A percentile compares a stretch with the other conserved stretches of the same genome.
phyloP scores from a whole-genome alignment of 2,888 invertebrate species.

The Cephus pygmeus region DNA sequence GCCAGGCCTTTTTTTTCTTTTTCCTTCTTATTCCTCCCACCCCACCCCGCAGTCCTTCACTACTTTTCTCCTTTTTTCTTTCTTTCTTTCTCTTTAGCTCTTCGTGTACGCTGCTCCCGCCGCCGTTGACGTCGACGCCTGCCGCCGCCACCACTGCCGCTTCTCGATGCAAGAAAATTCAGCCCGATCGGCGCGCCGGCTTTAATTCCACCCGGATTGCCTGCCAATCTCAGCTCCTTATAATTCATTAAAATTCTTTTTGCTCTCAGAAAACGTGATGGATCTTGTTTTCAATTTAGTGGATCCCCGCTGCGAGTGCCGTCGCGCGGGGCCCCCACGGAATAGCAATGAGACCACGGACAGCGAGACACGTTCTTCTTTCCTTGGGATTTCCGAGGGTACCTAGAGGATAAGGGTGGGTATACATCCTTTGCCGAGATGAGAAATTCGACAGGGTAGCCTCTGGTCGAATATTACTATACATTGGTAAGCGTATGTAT shows the following conservation, averaged over 20 bases:
- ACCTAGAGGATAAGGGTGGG: not conserved
- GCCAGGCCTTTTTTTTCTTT: slow-evolving; percentile 31
- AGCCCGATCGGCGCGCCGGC: slow-evolving; percentile 16
- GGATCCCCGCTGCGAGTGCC: slow-evolving; percentile 57
- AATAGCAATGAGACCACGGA: slow-evolving; percentile 56
- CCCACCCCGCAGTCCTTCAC: slow-evolving; percentile 25
- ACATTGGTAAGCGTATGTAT: not conserved
- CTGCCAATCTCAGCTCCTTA: slow-evolving; percentile 54
- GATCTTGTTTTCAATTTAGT: slow-evolving; percentile 65
- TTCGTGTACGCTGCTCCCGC: not conserved
- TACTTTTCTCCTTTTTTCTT: slow-evolving; percentile 33
- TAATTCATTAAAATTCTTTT: slow-evolving; percentile 66
- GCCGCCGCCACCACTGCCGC: not conserved
- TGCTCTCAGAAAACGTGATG: slow-evolving; percentile 63
- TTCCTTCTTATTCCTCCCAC: slow-evolving; percentile 37
- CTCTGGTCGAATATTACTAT: not conserved
- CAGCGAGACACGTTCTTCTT: slow-evolving; percentile 18
- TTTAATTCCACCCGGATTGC: slow-evolving; percentile 47
- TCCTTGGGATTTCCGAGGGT: not conserved
- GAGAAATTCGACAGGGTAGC: not conserved
- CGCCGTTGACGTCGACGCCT: not conserved
- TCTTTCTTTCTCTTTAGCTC: slow-evolving; percentile 27
- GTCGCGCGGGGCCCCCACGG: slow-evolving; percentile 45
- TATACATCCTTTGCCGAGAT: not conserved
- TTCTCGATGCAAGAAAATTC: slow-evolving; percentile 7